phyloP scores from a whole-genome alignment of 2,888 invertebrate species.

The Marasmarcha lunaedactyla region DNA sequence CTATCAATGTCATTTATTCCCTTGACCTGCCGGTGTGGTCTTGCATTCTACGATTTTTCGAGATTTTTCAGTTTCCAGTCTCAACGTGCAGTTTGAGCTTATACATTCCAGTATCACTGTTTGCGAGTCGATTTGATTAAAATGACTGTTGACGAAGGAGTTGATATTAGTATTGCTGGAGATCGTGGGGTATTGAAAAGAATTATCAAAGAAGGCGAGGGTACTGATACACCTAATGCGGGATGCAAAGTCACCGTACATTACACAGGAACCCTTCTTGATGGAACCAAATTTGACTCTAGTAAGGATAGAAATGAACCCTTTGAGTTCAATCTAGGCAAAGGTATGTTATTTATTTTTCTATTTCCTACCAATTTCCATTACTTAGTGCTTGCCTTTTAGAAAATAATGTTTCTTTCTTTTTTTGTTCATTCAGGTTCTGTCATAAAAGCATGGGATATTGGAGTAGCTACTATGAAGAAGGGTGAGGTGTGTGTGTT shows the following conservation, averaged over 20 bases:
- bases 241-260: slow-evolving; percentile 83
- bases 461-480: slow-evolving; percentile 94
- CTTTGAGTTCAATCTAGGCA: slow-evolving; percentile 89
- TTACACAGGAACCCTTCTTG: slow-evolving; percentile 88
- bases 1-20: slow-evolving; percentile 8
- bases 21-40: slow-evolving; percentile 11
- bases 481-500: slow-evolving; percentile 86
- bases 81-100: too few relatives aligned
- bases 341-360: slow-evolving; percentile 73
- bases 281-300: slow-evolving; percentile 94
- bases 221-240: slow-evolving; percentile 75
- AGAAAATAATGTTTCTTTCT: too few relatives aligned
- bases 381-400: too few relatives aligned
- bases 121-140: slow-evolving; percentile 2
- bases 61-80: neutral
- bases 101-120: too few relatives aligned
- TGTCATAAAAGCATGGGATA: slow-evolving; percentile 95
- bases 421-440: slow-evolving; percentile 52
- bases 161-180: slow-evolving; percentile 45
- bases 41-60: neutral
- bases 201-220: slow-evolving; percentile 79
- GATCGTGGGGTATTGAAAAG: slow-evolving; percentile 86
- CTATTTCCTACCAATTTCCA: too few relatives aligned
- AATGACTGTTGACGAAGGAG: slow-evolving; percentile 56
- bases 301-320: slow-evolving; percentile 85